Conservation (phyloP, 1,140 invertebrate genomes). For the Melanaphis sacchari region DNA sequence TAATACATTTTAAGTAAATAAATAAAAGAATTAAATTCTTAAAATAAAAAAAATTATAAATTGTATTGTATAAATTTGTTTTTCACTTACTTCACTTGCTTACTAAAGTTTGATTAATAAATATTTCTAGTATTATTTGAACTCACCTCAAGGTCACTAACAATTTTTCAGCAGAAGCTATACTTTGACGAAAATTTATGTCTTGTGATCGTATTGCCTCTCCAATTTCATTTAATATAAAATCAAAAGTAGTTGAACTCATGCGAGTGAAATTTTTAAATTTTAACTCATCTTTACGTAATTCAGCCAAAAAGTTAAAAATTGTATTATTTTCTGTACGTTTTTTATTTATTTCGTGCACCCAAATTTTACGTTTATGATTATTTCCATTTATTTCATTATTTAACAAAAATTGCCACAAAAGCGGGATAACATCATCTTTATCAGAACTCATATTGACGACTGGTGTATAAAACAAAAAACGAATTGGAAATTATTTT, state of each 20-base stretch:
- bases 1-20: not conserved
- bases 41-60: too few species aligned
- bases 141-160: not conserved
- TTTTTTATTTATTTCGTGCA: too few species aligned
- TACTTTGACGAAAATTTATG: slow-evolving; percentile 1
- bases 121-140: slow-evolving; percentile 6
- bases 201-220: not conserved
- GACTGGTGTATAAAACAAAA: slow-evolving; percentile 42
- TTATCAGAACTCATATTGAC: slow-evolving; percentile 14
- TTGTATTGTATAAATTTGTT: not conserved
- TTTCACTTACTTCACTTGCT: too few species aligned
- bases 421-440: not conserved
- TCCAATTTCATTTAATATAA: not conserved
- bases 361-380: too few species aligned
- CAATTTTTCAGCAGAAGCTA: slow-evolving; percentile 9
- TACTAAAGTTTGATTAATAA: too few species aligned
- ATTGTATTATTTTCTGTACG: too few species aligned
- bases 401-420: too few species aligned
- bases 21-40: too few species aligned
- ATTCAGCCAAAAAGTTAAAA: slow-evolving; percentile 5
- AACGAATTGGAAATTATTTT: slow-evolving; percentile 33
- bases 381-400: too few species aligned
- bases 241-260: not conserved
- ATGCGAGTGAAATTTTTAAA: slow-evolving; percentile 4
- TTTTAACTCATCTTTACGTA: not conserved